A percentile compares a stretch with the other conserved stretches of the same genome.
These are phyloP conservation scores for Gobio occitaniae DNA, from an alignment of 2,797 vertebrate species.

Conservation along the genomic window DNA sequence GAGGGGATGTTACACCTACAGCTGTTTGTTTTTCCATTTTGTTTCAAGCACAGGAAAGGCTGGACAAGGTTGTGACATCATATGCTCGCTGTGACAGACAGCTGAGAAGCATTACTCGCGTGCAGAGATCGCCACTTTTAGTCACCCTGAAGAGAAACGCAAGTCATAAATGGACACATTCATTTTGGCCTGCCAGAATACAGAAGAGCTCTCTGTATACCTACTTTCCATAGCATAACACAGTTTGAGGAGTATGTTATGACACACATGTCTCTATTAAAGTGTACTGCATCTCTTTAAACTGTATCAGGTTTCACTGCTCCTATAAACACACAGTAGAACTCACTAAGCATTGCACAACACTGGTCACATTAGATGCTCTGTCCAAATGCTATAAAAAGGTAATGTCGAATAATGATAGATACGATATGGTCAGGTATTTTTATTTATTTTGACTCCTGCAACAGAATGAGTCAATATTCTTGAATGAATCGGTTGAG, in stretches of 20 bases:
- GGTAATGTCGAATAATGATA: not conserved
- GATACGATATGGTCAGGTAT: not conserved
- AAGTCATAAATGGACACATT: slow-evolving; percentile 46
- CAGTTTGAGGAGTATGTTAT: slow-evolving; percentile 33
- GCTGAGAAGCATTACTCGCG: not conserved
- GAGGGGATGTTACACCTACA: slow-evolving; percentile 62
- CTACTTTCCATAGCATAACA: slow-evolving; percentile 37
- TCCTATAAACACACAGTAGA: slow-evolving; percentile 4
- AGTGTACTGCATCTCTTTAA: slow-evolving; percentile 42
- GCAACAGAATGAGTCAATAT: not conserved
- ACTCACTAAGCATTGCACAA: not conserved
- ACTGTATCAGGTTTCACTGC: slow-evolving; percentile 38
- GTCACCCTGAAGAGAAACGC: slow-evolving; percentile 25
- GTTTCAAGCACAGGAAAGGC: slow-evolving; percentile 15
- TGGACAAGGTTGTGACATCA: slow-evolving; percentile 30
- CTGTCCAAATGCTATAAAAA: not conserved
- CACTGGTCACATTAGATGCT: not conserved
- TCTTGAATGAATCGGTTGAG: not conserved
- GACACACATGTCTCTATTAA: slow-evolving; percentile 28
- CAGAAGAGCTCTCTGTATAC: slow-evolving; percentile 31
- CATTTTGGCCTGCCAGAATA: slow-evolving; percentile 28
- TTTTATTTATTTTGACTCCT: not conserved
- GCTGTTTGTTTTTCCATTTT: slow-evolving; percentile 27
- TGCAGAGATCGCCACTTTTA: not conserved
- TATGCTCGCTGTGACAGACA: slow-evolving; percentile 2